These are phyloP conservation scores for Allobates femoralis DNA, from an alignment of 2,797 vertebrate genomes.

Conservation along the genomic window DNA sequence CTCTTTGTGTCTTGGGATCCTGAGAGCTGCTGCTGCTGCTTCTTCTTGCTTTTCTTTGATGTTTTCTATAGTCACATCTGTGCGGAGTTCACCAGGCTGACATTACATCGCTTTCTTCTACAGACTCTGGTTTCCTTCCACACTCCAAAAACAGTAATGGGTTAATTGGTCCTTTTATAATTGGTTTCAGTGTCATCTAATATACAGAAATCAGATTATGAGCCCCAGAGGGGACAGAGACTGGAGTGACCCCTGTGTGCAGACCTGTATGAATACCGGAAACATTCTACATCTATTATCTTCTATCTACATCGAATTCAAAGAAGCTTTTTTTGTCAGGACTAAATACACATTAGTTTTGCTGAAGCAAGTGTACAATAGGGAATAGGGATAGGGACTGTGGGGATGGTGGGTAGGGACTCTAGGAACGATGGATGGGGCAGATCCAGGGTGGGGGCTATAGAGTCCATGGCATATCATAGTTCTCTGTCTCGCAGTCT, in stretches of 20 bases:
- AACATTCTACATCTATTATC: neutral
- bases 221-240: neutral
- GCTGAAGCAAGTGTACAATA: too few species aligned
- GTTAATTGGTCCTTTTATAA: neutral
- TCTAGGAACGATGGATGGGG: too few species aligned
- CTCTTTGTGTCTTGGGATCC: neutral
- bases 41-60: conserved; percentile 14
- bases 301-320: neutral
- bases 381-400: too few species aligned
- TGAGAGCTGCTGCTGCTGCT: neutral
- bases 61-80: neutral
- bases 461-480: too few species aligned
- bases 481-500: too few species aligned
- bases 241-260: neutral
- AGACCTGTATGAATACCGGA: too few species aligned
- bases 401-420: too few species aligned
- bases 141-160: neutral
- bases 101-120: neutral
- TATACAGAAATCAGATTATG: neutral
- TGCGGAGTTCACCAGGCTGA: neutral
- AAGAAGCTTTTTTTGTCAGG: too few species aligned
- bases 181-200: neutral
- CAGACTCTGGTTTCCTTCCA: neutral
- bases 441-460: too few species aligned
- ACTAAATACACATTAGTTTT: too few species aligned